Evolutionary conservation across 2,888 invertebrate genomes (phyloP), one percentile per base, ranked within the genome.

Genomic region (Linnaemya vulpina): DNA sequence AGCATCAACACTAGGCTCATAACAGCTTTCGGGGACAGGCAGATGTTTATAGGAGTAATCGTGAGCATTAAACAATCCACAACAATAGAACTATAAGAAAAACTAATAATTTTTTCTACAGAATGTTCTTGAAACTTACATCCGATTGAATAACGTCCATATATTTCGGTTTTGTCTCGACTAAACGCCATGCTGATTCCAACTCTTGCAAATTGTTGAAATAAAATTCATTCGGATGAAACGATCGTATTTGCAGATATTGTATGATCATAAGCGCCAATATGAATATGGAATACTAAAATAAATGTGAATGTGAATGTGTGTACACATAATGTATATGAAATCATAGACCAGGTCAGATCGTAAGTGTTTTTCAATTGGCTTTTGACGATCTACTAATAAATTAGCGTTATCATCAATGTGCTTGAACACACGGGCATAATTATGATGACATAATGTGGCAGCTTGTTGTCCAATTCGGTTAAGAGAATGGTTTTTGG

Each of bases 221-320:
- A 10, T 89, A 87, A 17, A 87, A 87, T 7, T 43, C 86, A 11
- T 88, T 88, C 7, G 89, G 87, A 30, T 87, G 88, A 86, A 89
- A 91, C 68, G 88, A 88, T 51, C 88, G 87, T 86, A 91, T 87
- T 87, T 91, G 90, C 17, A 91, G 74, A 85, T 89, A 90, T 80
- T 91, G 91, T 58, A 89, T 87, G 4, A 86, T 88, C 53, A 91
- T 51, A 35, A 90, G 80, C 53, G 91, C 87, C 65, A 90, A 67
- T 75, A 91, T 87, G 46, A 91, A 90, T 51, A 88, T 73, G 0
- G 89, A 88, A 73, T 90, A 91, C 90, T 91, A 40, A 68, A 15
- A 9, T 71, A 82, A 68, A 7, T 5, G 8, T 55, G 15, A 2
- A 15, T 10, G 20, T 22, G 20, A 22, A n/a, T 53, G 22, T 25